A percentile compares a stretch with the other conserved stretches of the same genome.
phyloP scores from a whole-genome alignment of 1,140 invertebrate genomes.

The Ericerus pela region DNA sequence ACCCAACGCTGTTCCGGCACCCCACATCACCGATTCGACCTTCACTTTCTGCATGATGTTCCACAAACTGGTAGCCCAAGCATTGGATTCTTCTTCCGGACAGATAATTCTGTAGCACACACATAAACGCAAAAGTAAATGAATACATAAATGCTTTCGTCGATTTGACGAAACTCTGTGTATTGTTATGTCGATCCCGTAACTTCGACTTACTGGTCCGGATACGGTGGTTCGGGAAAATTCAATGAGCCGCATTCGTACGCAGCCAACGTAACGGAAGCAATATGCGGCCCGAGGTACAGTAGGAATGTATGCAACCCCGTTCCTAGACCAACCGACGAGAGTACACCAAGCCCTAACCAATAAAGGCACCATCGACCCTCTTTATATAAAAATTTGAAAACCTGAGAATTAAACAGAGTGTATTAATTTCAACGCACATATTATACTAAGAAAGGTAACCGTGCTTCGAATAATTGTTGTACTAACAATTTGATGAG shows the following conservation, averaged over 20 bases:
- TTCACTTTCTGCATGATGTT: slow-evolving; percentile 92
- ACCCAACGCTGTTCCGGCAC: slow-evolving; percentile 90
- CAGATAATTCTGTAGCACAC: slow-evolving; percentile 51
- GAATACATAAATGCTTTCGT: slow-evolving; percentile 12
- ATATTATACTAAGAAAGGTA: too few relatives aligned
- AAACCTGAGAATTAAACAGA: not conserved
- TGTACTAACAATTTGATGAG: not conserved
- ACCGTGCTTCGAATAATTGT: not conserved
- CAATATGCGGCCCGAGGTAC: slow-evolving; percentile 86
- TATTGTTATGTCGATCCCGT: too few relatives aligned
- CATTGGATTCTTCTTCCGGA: slow-evolving; percentile 43
- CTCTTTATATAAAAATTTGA: not conserved
- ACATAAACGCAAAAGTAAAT: not conserved
- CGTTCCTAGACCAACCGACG: slow-evolving; percentile 92
- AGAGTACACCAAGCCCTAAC: slow-evolving; percentile 87
- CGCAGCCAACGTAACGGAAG: slow-evolving; percentile 90
- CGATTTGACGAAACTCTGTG: slow-evolving; percentile 12
- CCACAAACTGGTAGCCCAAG: slow-evolving; percentile 49
- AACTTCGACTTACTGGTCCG: slow-evolving; percentile 48
- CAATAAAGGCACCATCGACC: slow-evolving; percentile 72
- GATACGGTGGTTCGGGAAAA: slow-evolving; percentile 86
- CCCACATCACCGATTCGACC: slow-evolving; percentile 96
- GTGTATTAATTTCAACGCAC: not conserved
- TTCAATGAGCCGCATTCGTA: slow-evolving; percentile 90
- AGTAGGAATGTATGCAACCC: slow-evolving; percentile 96